Evolutionary conservation across 1,140 invertebrate species (phyloP).

Genomic region (Scaptomyza pallida): DNA sequence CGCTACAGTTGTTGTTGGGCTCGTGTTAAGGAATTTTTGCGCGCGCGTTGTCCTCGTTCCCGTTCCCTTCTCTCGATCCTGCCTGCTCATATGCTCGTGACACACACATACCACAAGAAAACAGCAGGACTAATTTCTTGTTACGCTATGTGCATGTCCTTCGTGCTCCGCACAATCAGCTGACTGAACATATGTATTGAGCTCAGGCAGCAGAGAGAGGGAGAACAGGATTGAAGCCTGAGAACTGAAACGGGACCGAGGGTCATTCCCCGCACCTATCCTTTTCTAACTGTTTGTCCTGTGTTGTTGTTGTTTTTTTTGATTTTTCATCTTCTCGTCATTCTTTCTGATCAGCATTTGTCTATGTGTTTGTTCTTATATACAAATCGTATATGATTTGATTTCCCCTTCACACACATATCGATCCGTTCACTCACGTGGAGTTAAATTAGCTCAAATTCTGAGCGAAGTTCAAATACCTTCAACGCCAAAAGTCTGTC

Average conservation of each 20-base stretch:
- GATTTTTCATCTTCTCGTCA: conserved; percentile 2
- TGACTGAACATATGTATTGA: conserved; percentile 70
- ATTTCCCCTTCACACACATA: conserved; percentile 51
- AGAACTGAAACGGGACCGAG: conserved; percentile 49
- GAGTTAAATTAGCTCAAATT: conserved; percentile 24
- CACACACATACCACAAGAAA: conserved; percentile 63
- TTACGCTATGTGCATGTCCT: conserved; percentile 69
- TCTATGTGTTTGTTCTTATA: conserved; percentile 49
- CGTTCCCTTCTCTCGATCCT: conserved; percentile 20
- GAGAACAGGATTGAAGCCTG: conserved; percentile 26
- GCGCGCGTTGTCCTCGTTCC: conserved; percentile 67
- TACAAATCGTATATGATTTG: conserved; percentile 29
- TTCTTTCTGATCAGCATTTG: conserved; percentile 70
- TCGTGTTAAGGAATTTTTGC: conserved; percentile 80
- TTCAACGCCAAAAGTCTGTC: conserved; percentile 29
- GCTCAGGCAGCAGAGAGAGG: conserved; percentile 10
- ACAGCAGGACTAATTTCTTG: conserved; percentile 72
- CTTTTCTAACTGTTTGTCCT: conserved; percentile 67
- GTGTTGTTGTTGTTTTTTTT: conserved; percentile 23
- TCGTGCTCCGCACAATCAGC: conserved; percentile 63
- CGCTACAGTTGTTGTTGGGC: conserved; percentile 35
- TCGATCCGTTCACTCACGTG: conserved; percentile 4
- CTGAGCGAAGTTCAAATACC: conserved; percentile 43
- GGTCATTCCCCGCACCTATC: conserved; percentile 58
- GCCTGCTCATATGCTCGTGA: too few species aligned